phyloP scores from a whole-genome alignment of 2,797 vertebrate genomes.

The Gallinago nigripennis region DNA sequence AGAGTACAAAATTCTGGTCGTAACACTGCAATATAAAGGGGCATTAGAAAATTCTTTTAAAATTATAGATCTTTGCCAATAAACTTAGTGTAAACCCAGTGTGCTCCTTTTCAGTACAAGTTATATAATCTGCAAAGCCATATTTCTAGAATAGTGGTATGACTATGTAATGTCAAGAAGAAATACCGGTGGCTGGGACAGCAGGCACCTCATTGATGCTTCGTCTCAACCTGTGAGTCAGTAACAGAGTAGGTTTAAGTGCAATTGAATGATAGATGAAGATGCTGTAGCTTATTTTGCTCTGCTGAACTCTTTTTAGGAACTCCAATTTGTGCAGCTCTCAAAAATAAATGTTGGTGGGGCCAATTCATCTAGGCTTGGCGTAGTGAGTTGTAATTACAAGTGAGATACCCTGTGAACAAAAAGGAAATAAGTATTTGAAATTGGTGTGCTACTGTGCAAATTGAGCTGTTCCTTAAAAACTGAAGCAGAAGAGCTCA shows the following conservation, averaged over 20 bases:
- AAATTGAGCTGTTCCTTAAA: constrained; percentile 71
- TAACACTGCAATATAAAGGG: not conserved
- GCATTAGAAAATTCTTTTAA: not conserved
- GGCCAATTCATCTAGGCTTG: not conserved
- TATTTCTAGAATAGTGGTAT: constrained; percentile 53
- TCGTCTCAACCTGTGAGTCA: constrained; percentile 15
- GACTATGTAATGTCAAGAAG: not conserved
- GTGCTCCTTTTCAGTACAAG: not conserved
- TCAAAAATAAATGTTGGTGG: not conserved
- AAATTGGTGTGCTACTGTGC: not conserved
- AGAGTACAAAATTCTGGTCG: not conserved
- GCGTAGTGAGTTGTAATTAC: no score
- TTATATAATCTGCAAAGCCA: constrained; percentile 57
- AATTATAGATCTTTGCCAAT: not conserved
- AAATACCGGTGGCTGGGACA: not conserved
- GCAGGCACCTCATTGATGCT: not conserved
- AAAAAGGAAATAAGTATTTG: not conserved
- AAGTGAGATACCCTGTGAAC: not conserved
- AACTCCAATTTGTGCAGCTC: constrained; percentile 70
- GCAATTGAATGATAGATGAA: constrained; percentile 79
- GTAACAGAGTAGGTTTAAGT: constrained; percentile 78
- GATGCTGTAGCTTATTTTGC: constrained; percentile 71
- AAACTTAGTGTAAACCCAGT: not conserved
- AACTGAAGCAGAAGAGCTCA: constrained; percentile 54
- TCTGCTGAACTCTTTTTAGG: constrained; percentile 83